Conservation (phyloP, 2,888 invertebrate genomes). For the Hypomecis atomaria region DNA sequence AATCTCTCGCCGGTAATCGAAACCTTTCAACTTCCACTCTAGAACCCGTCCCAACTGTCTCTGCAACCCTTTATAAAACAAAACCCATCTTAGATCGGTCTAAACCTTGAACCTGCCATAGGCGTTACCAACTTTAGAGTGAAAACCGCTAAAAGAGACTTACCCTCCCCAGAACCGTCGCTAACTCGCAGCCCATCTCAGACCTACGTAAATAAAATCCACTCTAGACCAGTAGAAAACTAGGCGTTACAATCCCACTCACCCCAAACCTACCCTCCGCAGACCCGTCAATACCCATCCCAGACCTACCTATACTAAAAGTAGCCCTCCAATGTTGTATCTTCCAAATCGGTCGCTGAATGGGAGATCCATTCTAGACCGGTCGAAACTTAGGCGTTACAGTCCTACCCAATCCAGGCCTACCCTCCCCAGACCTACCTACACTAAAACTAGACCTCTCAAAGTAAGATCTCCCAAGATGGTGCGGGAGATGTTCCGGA, state of each 20-base stretch:
- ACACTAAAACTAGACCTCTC: slow-evolving; percentile 12
- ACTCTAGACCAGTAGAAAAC: background rate
- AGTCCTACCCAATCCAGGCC: background rate
- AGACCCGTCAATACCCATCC: slow-evolving; percentile 11
- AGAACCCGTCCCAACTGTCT: too few relatives aligned
- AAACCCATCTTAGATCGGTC: background rate
- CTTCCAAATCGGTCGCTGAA: too few relatives aligned
- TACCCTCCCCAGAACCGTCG: background rate
- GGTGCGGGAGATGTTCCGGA: slow-evolving; percentile 3
- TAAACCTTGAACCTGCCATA: too few relatives aligned
- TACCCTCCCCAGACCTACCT: background rate
- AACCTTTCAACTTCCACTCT: background rate
- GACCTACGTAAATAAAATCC: background rate
- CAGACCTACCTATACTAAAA: too few relatives aligned
- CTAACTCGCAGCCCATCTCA: background rate
- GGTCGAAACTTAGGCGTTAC: background rate
- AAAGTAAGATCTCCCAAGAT: slow-evolving; percentile 21
- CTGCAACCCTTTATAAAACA: too few relatives aligned
- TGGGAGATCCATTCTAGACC: too few relatives aligned
- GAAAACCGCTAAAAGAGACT: too few relatives aligned
- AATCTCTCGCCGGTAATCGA: slow-evolving; percentile 5
- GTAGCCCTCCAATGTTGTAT: too few relatives aligned
- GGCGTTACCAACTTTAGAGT: too few relatives aligned
- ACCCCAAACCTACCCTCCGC: background rate
- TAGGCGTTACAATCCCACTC: background rate